Conservation (phyloP, 2,888 invertebrate genomes). For the Chaitophorus viminalis region DNA sequence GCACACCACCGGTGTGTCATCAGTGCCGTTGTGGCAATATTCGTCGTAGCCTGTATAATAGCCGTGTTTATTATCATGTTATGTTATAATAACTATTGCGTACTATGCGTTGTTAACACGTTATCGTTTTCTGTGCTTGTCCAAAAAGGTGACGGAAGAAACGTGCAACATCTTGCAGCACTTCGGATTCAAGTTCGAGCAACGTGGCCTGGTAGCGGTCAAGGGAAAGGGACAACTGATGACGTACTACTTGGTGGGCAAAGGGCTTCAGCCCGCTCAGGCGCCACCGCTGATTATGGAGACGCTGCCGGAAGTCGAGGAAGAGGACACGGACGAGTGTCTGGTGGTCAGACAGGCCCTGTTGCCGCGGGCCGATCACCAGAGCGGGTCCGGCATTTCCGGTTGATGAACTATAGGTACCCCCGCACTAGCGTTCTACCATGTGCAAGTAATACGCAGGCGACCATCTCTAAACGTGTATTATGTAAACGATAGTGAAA, state of each 20-base stretch:
- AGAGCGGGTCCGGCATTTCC: neutral
- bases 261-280: slow-evolving; percentile 64
- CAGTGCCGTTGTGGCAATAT: too few species aligned
- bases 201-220: slow-evolving; percentile 92
- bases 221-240: slow-evolving; percentile 97
- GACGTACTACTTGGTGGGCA: slow-evolving; percentile 86
- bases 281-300: slow-evolving; percentile 64
- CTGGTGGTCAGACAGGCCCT: slow-evolving; percentile 49
- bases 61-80: too few species aligned
- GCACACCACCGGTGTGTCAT: too few species aligned
- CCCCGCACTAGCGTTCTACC: too few species aligned
- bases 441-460: too few species aligned
- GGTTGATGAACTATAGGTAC: neutral
- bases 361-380: slow-evolving; percentile 25
- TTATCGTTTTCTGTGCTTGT: neutral
- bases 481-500: too few species aligned
- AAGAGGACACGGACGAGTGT: slow-evolving; percentile 63
- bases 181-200: slow-evolving; percentile 93
- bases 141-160: slow-evolving; percentile 88
- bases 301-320: slow-evolving; percentile 64
- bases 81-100: neutral
- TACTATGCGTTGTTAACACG: neutral
- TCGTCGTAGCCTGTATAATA: too few species aligned
- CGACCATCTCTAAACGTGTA: too few species aligned
- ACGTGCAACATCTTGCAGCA: slow-evolving; percentile 87